phyloP scores from a whole-genome alignment of 2,113 vertebrate genomes.

The Sclerurus mexicanus region DNA sequence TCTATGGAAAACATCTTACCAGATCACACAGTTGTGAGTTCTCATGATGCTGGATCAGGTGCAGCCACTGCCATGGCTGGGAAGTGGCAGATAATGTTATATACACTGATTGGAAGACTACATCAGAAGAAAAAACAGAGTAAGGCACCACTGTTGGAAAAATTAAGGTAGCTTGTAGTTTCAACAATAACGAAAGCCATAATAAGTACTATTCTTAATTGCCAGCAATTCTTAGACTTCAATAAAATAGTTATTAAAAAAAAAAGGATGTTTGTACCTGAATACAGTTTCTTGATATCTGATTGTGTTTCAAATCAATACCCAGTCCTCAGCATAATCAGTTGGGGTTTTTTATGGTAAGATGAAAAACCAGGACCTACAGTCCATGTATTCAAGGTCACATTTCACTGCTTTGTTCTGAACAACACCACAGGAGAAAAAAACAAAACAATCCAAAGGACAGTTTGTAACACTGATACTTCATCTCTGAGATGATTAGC shows the following conservation, averaged over 20 bases:
- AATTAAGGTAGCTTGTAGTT: slow-evolving; percentile 82
- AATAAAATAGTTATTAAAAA: slow-evolving; percentile 67
- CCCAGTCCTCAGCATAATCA: slow-evolving; percentile 55
- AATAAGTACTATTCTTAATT: slow-evolving; percentile 75
- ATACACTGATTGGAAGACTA: slow-evolving; percentile 80
- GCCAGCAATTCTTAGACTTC: slow-evolving; percentile 76
- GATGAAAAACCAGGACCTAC: slow-evolving; percentile 59
- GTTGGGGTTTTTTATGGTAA: neutral
- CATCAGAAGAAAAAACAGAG: slow-evolving; percentile 74
- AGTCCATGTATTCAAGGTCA: slow-evolving; percentile 46
- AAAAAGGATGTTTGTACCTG: slow-evolving; percentile 68
- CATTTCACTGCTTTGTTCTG: slow-evolving; percentile 45
- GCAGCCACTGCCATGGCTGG: slow-evolving; percentile 39
- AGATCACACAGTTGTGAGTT: slow-evolving; percentile 49
- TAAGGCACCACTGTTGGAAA: slow-evolving; percentile 90
- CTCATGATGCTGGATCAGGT: slow-evolving; percentile 54
- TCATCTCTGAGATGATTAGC: slow-evolving; percentile 48
- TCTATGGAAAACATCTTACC: slow-evolving; percentile 48
- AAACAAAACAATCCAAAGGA: slow-evolving; percentile 60
- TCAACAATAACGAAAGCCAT: slow-evolving; percentile 73
- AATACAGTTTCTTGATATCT: slow-evolving; percentile 71
- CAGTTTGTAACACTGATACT: slow-evolving; percentile 71
- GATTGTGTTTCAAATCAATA: slow-evolving; percentile 68
- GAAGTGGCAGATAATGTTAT: slow-evolving; percentile 59
- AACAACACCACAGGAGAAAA: slow-evolving; percentile 52